A percentile compares a stretch with the other conserved stretches of the same genome.
phyloP scores from a whole-genome alignment of 2,797 vertebrate genomes.

The Brachymystax lenok region DNA sequence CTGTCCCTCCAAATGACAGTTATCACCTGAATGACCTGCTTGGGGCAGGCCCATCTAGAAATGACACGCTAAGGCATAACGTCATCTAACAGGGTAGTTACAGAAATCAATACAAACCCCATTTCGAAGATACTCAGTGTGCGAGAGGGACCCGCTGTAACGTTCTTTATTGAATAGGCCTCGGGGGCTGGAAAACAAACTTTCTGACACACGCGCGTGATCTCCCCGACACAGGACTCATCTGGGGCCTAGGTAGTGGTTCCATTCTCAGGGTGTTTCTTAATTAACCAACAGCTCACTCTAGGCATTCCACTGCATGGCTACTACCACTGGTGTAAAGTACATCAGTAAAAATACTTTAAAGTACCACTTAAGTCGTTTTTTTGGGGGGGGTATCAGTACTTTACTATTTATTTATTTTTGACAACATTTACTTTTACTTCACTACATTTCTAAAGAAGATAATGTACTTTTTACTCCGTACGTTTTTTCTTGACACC shows the following conservation, averaged over 20 bases:
- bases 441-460: too few relatives aligned
- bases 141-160: constrained; percentile 85
- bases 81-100: constrained; percentile 99
- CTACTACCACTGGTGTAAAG: constrained; percentile 54
- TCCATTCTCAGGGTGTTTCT: constrained; percentile 91
- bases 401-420: too few relatives aligned
- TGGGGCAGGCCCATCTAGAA: constrained; percentile 94
- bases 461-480: too few relatives aligned
- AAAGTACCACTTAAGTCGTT: too few relatives aligned
- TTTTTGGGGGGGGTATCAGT: too few relatives aligned
- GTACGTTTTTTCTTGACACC: too few relatives aligned
- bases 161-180: constrained; percentile 99
- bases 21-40: constrained; percentile 99
- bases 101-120: constrained; percentile 99
- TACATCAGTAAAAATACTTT: too few relatives aligned
- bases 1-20: constrained; percentile 99
- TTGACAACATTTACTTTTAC: too few relatives aligned
- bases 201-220: constrained; percentile 95
- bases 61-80: constrained; percentile 99
- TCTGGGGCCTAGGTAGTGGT: constrained; percentile 92
- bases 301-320: constrained; percentile 72
- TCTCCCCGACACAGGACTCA: constrained; percentile 89
- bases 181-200: constrained; percentile 87
- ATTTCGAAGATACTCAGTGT: constrained; percentile 97
- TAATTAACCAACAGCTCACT: constrained; percentile 75